A percentile compares a stretch with the other conserved stretches of the same genome.
These are phyloP conservation scores for Drosophila trapezifrons DNA, from an alignment of 1,140 invertebrate genomes.

Conservation along the genomic window DNA sequence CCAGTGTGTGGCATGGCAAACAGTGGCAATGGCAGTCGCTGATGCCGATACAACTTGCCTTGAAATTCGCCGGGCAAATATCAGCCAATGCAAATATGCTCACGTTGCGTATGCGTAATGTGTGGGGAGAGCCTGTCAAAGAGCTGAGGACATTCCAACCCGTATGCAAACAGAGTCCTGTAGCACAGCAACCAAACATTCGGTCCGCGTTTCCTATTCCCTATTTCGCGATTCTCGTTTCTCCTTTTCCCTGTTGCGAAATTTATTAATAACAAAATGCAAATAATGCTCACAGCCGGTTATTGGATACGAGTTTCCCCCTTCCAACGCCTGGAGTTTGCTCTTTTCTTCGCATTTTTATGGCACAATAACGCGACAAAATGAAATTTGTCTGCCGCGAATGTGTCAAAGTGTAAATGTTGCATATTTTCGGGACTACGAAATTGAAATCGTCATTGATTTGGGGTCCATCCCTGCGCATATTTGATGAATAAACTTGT, in stretches of 20 bases:
- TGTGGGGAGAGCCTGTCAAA: conserved; percentile 26
- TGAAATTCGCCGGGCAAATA: conserved; percentile 60
- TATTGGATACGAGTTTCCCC: conserved; percentile 8
- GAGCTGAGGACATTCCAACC: conserved; percentile 15
- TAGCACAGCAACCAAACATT: conserved; percentile 29
- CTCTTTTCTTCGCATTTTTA: conserved; percentile 46
- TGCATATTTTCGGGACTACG: conserved; percentile 38
- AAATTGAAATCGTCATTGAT: conserved; percentile 39
- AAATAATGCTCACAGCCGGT: conserved; percentile 52
- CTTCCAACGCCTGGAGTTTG: not conserved
- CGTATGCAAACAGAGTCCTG: conserved; percentile 37
- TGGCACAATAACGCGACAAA: conserved; percentile 49
- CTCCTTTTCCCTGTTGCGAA: conserved; percentile 42
- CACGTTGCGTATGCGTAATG: conserved; percentile 67
- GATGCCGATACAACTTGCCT: conserved; percentile 61
- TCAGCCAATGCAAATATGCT: conserved; percentile 69
- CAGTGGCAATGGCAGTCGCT: conserved; percentile 30
- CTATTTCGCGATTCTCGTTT: not conserved
- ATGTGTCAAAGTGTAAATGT: conserved; percentile 68
- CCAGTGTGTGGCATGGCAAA: conserved; percentile 47
- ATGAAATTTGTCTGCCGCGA: conserved; percentile 48
- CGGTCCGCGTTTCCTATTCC: conserved; percentile 6
- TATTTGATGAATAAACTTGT: conserved; percentile 13
- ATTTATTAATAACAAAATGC: conserved; percentile 79
- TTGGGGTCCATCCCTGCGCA: not conserved